Base-by-base conservation (phyloP, 1,140 invertebrate species). In the Paraescarpia echinospica region DNA sequence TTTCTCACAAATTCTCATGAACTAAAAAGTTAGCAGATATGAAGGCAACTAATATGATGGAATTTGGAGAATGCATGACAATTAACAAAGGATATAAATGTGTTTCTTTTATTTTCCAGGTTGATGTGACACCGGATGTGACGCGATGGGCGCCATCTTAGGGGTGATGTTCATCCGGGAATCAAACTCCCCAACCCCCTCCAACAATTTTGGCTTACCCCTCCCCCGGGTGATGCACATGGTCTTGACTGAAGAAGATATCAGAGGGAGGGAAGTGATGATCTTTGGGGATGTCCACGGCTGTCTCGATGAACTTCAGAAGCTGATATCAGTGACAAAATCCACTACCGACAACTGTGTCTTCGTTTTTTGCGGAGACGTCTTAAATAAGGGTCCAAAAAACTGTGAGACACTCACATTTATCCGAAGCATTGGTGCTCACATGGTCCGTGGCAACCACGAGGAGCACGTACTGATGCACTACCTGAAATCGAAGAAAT, bases 251-350 rank as follows among this genome's bases (percentile, higher is more conserved):
- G 91, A 91, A 14, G 91, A 91, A 12, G 91, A 48, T 5, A 41
- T 91, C 12, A 12, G 91, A 48, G 41, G 34, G 4, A 91, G 77
- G 34, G 9, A 33, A 31, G 93, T 96, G 22, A 93, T 96, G 41
- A 93, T 96, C 35, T 94, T 96, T 35, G 96, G 96, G 27, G 96
- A 96, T 93, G 94, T 96, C 1, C 96, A 96, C 93, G 96, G 96
- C 1, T 96, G 96, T 93, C 94, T 93, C 89, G 95, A 95, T 90
- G 96, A 96, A 93, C 93, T 96, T 34, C 27, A 93, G 27, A 94
- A 95, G 33, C 92, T 96, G 2, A 93, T 96, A 6, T 90, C 93
- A 27, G 94, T 95, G 31, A 93, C 92, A 35, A 41, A 90, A 33
- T 92, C 89, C 8, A 88, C 89, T 6, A 90, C 92, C 31, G 92